Base-by-base conservation (phyloP, 2,113 vertebrate species). In the Dasyurus viverrinus region DNA sequence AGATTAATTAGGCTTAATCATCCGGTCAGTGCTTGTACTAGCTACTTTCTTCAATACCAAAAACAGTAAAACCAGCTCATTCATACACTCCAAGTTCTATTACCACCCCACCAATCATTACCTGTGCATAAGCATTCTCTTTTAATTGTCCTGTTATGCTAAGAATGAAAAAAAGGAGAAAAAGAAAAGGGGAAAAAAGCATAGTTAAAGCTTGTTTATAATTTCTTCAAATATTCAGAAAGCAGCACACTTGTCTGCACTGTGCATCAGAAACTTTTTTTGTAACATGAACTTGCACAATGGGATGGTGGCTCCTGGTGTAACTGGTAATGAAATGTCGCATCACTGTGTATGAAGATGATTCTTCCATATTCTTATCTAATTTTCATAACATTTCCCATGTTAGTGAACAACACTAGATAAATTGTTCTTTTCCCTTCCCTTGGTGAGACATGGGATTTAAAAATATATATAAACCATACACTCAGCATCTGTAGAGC, bases 151-250 rank as follows among this genome's bases (percentile, higher is more conserved):
- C 97, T 42, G 10, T 94, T 97, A 94, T 96, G 97, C 91, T 91
- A 94, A 96, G 98, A 99, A 98, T 98, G 98, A 98, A 98, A 98
- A 98, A 84, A 84, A 84, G 8, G 36, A 16, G 8, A 68, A 60
- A 55, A 55, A 55, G 25, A 7, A 54, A 54, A 25, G 26, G 9
- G 36, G 24, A 8, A 42, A n/a, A 98, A 98, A 97, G 94, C 97
- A 98, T 95, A 98, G 96, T 97, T 97, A 97, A 98, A 96, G 94
- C 94, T 94, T 98, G 93, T 97, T 97, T 96, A 96, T 97, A 98
- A 98, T 98, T 98, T 98, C 98, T 99, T 99, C 99, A 99, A 99
- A 99, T 99, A 98, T 98, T 98, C 97, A 97, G 97, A 98, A 96
- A 97, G 97, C 98, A 98, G 97, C 98, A 97, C 96, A 89, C 93